Evolutionary conservation across 1,140 invertebrate genomes (phyloP).

Genomic region (Cydia pomonella): DNA sequence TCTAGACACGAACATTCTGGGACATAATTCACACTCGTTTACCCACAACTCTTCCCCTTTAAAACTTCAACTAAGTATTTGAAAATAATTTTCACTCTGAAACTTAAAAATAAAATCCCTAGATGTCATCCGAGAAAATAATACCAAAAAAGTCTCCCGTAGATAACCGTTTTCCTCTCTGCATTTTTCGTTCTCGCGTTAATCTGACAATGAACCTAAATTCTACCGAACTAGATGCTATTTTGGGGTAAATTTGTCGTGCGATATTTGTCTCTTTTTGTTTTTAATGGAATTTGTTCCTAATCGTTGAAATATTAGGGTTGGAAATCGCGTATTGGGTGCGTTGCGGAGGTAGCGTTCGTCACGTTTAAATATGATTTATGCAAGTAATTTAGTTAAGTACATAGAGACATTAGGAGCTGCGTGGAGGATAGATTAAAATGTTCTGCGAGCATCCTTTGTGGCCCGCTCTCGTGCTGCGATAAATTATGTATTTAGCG

Average conservation of each 20-base stretch:
- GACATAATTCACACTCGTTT: conserved; percentile 24
- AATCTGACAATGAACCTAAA: conserved; percentile 39
- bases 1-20: not conserved
- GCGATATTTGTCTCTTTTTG: conserved; percentile 6
- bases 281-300: conserved; percentile 35
- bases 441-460: conserved; percentile 60
- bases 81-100: conserved; percentile 36
- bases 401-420: conserved; percentile 71
- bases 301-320: conserved; percentile 40
- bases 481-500: conserved; percentile 54
- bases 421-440: conserved; percentile 65
- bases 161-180: conserved; percentile 37
- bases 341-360: conserved; percentile 45
- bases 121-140: conserved; percentile 37
- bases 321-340: conserved; percentile 38
- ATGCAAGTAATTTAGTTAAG: conserved; percentile 78
- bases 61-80: conserved; percentile 30
- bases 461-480: conserved; percentile 44
- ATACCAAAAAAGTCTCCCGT: conserved; percentile 37
- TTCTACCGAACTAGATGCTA: conserved; percentile 33
- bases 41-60: conserved; percentile 32
- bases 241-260: conserved; percentile 33
- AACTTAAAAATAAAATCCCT: conserved; percentile 36
- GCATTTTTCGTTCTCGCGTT: conserved; percentile 5
- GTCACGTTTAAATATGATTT: conserved; percentile 77